Base-by-base conservation (phyloP, 2,888 invertebrate genomes). In the Lycaena phlaeas region DNA sequence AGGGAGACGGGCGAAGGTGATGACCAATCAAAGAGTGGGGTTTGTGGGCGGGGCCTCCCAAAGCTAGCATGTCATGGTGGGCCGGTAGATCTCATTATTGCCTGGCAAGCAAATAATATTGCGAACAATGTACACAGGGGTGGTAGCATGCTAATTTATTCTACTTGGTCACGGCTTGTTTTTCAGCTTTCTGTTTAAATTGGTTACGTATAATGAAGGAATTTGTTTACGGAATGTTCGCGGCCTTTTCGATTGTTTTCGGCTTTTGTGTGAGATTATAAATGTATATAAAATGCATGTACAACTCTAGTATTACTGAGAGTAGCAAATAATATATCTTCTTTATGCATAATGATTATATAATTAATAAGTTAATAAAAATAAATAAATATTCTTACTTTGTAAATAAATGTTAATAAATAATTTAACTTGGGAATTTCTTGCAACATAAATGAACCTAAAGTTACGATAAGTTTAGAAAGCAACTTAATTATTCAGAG, bases 101-200 rank as follows among this genome's bases (percentile, higher is more conserved):
- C 84, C 84, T 86, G 85, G 87, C 85, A 87, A 88, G 88, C 88
- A 88, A 89, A 89, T 89, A 88, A 88, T 89, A 88, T 88, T 88
- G 87, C 87, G 87, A 87, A 87, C 88, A 89, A 87, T 87, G 87
- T 89, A 88, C 86, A 88, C 88, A 88, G 64, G 61, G 61, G 59
- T 50, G 64, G 64, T 34, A 41, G 50, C 63, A 64, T 72, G 79
- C 84, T 84, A 84, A 84, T 84, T 84, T 81, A 82, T 82, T 81
- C 78, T 72, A 84, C 82, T 81, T 82, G 84, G 82, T 82, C 79
- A 74, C 68, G 75, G 79, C 76, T 84, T 84, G 84, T 84, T 82
- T 84, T 82, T 84, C 84, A 84, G 84, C 82, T 78, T 81, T 78
- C 72, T 84, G 82, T 84, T 84, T 82, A 84, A 82, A 84, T 84